phyloP scores from a whole-genome alignment of 2,113 vertebrate genomes.

The Jacana jacana region DNA sequence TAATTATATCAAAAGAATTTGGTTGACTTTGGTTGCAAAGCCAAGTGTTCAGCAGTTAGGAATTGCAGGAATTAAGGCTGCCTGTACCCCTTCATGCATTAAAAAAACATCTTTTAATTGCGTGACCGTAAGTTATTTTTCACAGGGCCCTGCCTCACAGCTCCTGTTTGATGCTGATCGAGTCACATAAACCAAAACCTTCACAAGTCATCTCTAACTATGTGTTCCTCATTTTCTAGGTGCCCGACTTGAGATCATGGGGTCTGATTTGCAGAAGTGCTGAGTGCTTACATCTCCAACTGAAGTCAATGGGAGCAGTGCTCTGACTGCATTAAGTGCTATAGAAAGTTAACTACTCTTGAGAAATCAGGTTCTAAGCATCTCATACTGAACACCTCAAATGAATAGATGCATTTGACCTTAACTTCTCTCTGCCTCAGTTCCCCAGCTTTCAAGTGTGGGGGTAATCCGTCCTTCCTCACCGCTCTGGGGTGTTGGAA shows the following conservation, averaged over 20 bases:
- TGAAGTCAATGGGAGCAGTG: conserved; percentile 64
- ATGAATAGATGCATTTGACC: neutral
- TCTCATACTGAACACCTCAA: neutral
- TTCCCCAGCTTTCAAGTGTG: neutral
- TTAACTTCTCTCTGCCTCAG: neutral
- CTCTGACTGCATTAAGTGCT: conserved; percentile 46
- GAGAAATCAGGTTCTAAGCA: conserved; percentile 45
- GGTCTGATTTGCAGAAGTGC: conserved; percentile 64
- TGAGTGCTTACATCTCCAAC: conserved; percentile 57
- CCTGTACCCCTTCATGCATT: neutral
- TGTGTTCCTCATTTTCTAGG: conserved; percentile 68
- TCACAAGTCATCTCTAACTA: conserved; percentile 18
- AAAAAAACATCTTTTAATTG: neutral
- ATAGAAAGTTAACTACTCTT: conserved; percentile 50
- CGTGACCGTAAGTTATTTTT: neutral
- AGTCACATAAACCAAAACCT: neutral
- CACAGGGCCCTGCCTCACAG: neutral
- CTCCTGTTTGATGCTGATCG: conserved; percentile 15
- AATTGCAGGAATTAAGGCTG: conserved; percentile 61
- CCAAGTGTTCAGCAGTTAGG: conserved; percentile 9
- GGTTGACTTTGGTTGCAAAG: neutral
- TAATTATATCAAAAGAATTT: neutral
- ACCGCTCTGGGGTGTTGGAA: neutral
- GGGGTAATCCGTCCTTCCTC: neutral
- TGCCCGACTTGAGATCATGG: conserved; percentile 63